Base-by-base conservation (phyloP, 2,888 invertebrate genomes). In the Fissipunctia ypsillon region DNA sequence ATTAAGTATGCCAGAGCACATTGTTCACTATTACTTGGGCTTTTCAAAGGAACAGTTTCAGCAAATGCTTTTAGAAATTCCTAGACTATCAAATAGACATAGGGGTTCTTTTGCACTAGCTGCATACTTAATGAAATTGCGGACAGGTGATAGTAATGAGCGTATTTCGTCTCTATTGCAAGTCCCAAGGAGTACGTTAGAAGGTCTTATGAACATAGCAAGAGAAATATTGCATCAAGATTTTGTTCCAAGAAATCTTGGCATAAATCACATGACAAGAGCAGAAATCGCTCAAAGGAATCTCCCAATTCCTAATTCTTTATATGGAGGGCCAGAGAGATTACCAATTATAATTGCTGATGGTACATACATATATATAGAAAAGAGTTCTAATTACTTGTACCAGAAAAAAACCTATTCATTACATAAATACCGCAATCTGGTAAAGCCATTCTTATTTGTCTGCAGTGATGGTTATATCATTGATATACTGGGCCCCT, bases 1-100 rank as follows among this genome's bases (percentile, higher is more conserved):
- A n/a, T 22, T 19, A 4, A 43, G 2, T 61, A 61, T 43, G 45
- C 61, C 61, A 28, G 61, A 61, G 41, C 61, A 60, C 25, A 60
- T 25, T 43, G 25, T 43, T 19, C 61, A 61, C 2, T 61, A 61
- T 28, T 61, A 43, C 19, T 28, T 61, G 12, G 43, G 45, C 9
- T 61, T 45, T 28, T 19, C 41, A 43, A 45, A 61, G 28, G 61
- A 43, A 61, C 61, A 61, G 9, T 61, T 28, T 43, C 43, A 28
- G 16, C 43, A 61, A 25, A 61, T 45, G n/a, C 45, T 61, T 25
- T 61, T 28, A 16, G 43, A 43, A 43, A 10, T 61, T 61, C 43
- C n/a, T n/a, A n/a, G n/a, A n/a, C n/a, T n/a, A n/a, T n/a, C n/a
- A n/a, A n/a, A n/a, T n/a, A n/a, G n/a, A n/a, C n/a, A n/a, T n/a